A percentile compares a stretch with the other conserved stretches of the same genome.
Evolutionary conservation across 2,888 invertebrate genomes (phyloP).

Genomic region (Eupithecia abbreviata): DNA sequence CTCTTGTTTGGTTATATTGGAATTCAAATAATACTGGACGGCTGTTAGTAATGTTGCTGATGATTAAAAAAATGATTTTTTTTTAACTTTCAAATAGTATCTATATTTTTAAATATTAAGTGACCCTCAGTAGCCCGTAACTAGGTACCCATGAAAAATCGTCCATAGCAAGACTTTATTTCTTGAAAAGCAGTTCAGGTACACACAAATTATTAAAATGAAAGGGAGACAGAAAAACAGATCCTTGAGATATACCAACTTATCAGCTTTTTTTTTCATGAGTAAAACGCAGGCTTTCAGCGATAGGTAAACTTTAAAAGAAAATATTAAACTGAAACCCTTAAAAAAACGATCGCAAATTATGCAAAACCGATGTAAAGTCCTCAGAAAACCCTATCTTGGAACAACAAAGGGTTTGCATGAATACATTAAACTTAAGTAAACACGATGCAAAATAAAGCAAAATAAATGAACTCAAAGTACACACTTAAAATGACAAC

Average conservation of each 20-base stretch:
- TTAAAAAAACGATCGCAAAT: conserved; percentile 19
- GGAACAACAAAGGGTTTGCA: conserved; percentile 34
- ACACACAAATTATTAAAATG: background rate
- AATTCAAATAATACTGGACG: background rate
- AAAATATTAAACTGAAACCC: background rate
- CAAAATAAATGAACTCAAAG: conserved; percentile 35
- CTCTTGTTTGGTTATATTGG: background rate
- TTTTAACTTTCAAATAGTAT: no score
- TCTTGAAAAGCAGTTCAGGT: background rate
- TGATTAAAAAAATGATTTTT: no score
- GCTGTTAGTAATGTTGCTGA: background rate
- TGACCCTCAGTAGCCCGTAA: no score
- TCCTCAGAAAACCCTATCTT: conserved; percentile 21
- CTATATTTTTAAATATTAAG: background rate
- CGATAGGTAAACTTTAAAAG: background rate
- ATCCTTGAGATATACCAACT: background rate
- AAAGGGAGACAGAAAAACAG: background rate
- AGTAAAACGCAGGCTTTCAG: background rate
- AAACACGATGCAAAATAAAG: conserved; percentile 42
- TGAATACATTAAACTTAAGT: conserved; percentile 33
- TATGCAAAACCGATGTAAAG: conserved; percentile 22
- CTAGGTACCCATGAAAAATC: background rate
- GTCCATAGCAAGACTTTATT: background rate
- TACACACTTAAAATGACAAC: conserved; percentile 47
- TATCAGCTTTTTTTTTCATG: background rate